Conservation (phyloP, 2,113 vertebrate genomes). For the Pithys albifrons region DNA sequence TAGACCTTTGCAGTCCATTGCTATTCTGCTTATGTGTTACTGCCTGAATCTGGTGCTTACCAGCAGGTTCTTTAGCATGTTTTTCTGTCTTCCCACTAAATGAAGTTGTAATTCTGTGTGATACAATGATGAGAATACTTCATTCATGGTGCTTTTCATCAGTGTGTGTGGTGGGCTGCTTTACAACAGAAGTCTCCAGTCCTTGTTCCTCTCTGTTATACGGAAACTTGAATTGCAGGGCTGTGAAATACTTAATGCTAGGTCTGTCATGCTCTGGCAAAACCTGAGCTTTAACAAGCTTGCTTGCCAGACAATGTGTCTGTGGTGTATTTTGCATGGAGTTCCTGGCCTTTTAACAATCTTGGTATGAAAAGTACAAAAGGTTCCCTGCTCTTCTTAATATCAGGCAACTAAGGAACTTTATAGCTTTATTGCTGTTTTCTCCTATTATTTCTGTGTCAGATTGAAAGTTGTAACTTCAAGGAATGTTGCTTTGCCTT, state of each 20-base stretch:
- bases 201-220: background rate
- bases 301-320: background rate
- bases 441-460: background rate
- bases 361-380: background rate
- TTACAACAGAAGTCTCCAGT: background rate
- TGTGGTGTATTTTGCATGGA: background rate
- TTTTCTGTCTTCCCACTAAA: background rate
- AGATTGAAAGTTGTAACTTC: background rate
- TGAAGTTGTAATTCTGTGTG: background rate
- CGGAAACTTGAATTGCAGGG: background rate
- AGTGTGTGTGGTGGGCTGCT: background rate
- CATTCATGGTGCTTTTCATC: accelerated
- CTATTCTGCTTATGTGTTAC: background rate
- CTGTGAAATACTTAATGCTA: background rate
- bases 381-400: background rate
- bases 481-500: background rate
- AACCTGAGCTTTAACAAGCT: background rate
- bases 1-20: background rate
- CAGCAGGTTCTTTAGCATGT: background rate
- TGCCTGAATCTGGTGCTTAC: background rate
- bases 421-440: background rate
- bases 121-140: background rate
- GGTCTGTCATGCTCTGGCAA: background rate
- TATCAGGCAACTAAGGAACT: background rate
- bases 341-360: background rate